These are phyloP conservation scores for Harpegnathos saltator DNA, from an alignment of 1,140 invertebrate genomes.

Conservation along the genomic window DNA sequence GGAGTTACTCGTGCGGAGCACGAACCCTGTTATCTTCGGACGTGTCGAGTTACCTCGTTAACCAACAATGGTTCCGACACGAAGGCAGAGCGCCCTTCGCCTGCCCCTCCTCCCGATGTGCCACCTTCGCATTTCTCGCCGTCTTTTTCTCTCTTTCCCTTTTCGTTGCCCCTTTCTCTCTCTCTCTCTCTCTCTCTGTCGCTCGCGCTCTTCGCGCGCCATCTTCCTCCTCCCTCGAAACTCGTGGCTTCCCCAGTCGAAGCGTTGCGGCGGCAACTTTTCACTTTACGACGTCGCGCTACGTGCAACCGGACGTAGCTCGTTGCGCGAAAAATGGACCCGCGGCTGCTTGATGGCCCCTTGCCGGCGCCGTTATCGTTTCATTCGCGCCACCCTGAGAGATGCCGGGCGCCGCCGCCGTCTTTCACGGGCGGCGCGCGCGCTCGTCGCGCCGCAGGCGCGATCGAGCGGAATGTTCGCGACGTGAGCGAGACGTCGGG, in stretches of 20 bases:
- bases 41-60: slow-evolving; percentile 81
- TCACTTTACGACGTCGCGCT: slow-evolving; percentile 72
- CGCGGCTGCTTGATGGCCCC: slow-evolving; percentile 50
- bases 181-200: background rate
- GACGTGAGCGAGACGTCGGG: slow-evolving; percentile 45
- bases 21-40: slow-evolving; percentile 79
- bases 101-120: background rate
- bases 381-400: slow-evolving; percentile 26
- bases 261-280: slow-evolving; percentile 66
- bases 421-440: slow-evolving; percentile 22
- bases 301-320: slow-evolving; percentile 62
- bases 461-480: slow-evolving; percentile 37
- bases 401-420: background rate
- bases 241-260: no score
- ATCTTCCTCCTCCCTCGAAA: background rate
- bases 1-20: slow-evolving; percentile 75
- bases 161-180: no score
- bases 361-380: slow-evolving; percentile 54
- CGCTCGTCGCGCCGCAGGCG: background rate
- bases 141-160: slow-evolving; percentile 8
- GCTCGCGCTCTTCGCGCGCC: no score
- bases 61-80: slow-evolving; percentile 73
- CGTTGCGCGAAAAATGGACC: slow-evolving; percentile 57
- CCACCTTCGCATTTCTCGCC: slow-evolving; percentile 30
- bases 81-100: slow-evolving; percentile 33